Conservation (phyloP, 2,113 vertebrate genomes). For the Polypterus senegalus region DNA sequence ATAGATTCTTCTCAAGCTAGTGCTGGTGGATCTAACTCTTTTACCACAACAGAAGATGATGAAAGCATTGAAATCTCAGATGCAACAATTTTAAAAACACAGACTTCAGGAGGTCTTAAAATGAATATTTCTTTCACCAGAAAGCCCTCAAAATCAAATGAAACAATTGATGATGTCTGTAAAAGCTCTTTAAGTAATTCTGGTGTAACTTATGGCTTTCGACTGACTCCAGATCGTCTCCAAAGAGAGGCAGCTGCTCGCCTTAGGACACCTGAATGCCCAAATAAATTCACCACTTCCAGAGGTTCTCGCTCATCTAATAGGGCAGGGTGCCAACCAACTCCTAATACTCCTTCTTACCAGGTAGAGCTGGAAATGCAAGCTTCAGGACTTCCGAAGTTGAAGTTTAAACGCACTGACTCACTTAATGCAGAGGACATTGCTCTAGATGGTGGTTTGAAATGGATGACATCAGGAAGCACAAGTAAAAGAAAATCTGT, state of each 20-base stretch:
- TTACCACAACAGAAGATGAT: slow-evolving; percentile 24
- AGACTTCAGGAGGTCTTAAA: slow-evolving; percentile 23
- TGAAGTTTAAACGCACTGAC: slow-evolving; percentile 64
- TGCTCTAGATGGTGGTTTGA: slow-evolving; percentile 19
- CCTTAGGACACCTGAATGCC: slow-evolving; percentile 32
- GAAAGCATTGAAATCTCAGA: slow-evolving; percentile 33
- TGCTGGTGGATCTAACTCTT: slow-evolving; percentile 14
- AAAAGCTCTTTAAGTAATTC: slow-evolving; percentile 8
- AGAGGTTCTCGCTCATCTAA: slow-evolving; percentile 13
- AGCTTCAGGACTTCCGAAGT: slow-evolving; percentile 72
- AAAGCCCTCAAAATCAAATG: slow-evolving; percentile 23
- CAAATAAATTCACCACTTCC: slow-evolving; percentile 31
- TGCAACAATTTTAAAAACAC: slow-evolving; percentile 20
- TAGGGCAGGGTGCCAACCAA: neutral
- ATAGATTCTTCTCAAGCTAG: slow-evolving; percentile 32
- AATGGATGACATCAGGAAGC: slow-evolving; percentile 20
- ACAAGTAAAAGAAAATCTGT: slow-evolving; percentile 28
- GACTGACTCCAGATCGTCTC: slow-evolving; percentile 58
- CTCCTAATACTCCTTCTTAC: slow-evolving; percentile 41
- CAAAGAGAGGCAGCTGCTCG: slow-evolving; percentile 58
- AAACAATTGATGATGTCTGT: neutral
- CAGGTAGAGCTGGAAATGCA: slow-evolving; percentile 81
- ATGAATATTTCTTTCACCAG: slow-evolving; percentile 32
- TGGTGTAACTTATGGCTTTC: slow-evolving; percentile 40
- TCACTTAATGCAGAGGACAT: slow-evolving; percentile 34